These are phyloP conservation scores for Drosophila tristis DNA, from an alignment of 1,140 invertebrate genomes.

Conservation along the genomic window DNA sequence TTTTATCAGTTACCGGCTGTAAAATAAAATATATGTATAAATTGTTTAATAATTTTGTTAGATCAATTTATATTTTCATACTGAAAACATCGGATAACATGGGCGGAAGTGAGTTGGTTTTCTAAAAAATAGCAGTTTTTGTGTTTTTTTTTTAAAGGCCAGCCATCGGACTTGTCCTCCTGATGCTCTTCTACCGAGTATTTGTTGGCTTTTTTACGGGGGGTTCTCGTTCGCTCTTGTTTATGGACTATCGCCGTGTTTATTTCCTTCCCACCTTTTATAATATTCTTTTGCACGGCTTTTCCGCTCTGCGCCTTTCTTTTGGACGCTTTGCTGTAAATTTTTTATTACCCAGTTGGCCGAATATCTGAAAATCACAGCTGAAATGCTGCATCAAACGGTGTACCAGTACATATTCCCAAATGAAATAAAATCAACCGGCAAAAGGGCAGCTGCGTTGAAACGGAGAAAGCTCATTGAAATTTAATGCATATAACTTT, in stretches of 20 bases:
- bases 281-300: constrained; percentile 38
- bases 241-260: constrained; percentile 33
- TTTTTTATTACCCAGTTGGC: constrained; percentile 52
- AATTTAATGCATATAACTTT: constrained; percentile 61
- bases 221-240: constrained; percentile 1
- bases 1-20: too few species aligned
- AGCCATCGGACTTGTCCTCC: background rate
- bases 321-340: constrained; percentile 36
- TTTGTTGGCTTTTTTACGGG: background rate
- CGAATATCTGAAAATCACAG: constrained; percentile 64
- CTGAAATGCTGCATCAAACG: constrained; percentile 47
- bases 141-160: constrained; percentile 11
- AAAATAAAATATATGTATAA: too few species aligned
- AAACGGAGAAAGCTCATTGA: constrained; percentile 35
- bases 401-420: constrained; percentile 21
- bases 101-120: too few species aligned
- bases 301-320: constrained; percentile 25
- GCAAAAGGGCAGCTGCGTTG: background rate
- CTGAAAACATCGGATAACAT: background rate
- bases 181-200: too few species aligned
- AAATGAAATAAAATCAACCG: constrained; percentile 24
- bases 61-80: background rate
- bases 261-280: constrained; percentile 30
- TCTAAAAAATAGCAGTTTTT: constrained; percentile 2
- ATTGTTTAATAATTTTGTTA: background rate